Conservation (phyloP, 2,113 vertebrate genomes). For the Vidua chalybeata region DNA sequence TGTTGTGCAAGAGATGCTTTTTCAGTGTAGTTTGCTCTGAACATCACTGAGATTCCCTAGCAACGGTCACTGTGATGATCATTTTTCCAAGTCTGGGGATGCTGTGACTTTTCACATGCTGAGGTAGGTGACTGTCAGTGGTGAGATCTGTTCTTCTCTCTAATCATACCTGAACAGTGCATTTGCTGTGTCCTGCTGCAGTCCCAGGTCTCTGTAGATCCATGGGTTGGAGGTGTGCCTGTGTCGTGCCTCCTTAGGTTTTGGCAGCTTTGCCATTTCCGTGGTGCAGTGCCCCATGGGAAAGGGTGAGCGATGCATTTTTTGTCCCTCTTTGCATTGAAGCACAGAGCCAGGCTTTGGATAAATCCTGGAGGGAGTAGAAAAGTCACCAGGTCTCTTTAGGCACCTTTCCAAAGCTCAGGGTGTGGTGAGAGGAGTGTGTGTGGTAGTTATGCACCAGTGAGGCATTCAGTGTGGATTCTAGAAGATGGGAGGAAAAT, state of each 20-base stretch:
- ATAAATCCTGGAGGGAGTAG: not conserved
- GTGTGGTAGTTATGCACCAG: rapidly evolving
- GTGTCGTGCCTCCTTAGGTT: not conserved
- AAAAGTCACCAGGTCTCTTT: not conserved
- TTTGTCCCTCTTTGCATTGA: not conserved
- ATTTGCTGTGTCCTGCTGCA: not conserved
- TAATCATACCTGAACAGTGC: not conserved
- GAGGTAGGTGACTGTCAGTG: not conserved
- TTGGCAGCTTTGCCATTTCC: not conserved
- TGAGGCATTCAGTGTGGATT: not conserved
- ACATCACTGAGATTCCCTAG: not conserved
- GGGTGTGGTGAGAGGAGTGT: not conserved
- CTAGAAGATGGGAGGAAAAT: not conserved
- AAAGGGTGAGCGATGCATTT: rapidly evolving
- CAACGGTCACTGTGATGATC: not conserved
- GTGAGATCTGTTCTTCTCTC: not conserved
- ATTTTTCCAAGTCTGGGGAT: not conserved
- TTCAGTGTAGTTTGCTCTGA: not conserved
- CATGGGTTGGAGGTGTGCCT: not conserved
- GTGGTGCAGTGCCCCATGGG: rapidly evolving
- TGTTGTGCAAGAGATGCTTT: not conserved
- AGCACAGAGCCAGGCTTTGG: not conserved
- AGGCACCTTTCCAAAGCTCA: not conserved
- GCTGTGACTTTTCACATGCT: not conserved
- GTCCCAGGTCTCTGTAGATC: not conserved